A percentile compares a stretch with the other conserved stretches of the same genome.
phyloP scores from a whole-genome alignment of 2,797 vertebrate species.

The Leucoraja ocellata region DNA sequence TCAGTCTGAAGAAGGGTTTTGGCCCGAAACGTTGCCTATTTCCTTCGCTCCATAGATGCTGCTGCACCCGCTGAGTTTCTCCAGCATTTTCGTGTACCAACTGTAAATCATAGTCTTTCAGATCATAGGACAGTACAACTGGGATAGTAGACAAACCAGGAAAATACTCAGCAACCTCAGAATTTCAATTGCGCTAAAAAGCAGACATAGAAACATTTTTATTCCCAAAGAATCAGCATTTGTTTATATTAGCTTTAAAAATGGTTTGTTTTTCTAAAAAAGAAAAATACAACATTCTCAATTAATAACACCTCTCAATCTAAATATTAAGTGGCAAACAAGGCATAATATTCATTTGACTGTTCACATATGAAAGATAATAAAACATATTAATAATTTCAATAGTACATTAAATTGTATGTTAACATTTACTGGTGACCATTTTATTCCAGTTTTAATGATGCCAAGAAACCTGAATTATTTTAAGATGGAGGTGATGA shows the following conservation, averaged over 20 bases:
- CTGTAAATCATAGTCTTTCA: no score
- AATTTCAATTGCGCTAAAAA: neutral
- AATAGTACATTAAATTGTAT: neutral
- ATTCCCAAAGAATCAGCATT: neutral
- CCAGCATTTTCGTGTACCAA: no score
- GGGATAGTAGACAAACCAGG: neutral
- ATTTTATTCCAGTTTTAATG: neutral
- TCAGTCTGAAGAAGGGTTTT: no score
- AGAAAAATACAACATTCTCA: neutral
- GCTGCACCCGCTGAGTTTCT: no score
- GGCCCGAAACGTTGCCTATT: no score
- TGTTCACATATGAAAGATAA: neutral
- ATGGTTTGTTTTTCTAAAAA: neutral
- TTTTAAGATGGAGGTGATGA: neutral
- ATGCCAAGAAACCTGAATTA: neutral
- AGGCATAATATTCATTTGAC: neutral
- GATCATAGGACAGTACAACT: neutral
- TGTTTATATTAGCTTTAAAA: neutral
- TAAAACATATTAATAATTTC: neutral
- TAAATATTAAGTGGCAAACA: neutral
- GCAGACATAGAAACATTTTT: neutral
- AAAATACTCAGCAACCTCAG: neutral
- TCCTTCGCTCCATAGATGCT: no score
- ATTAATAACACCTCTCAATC: neutral
- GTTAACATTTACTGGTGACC: neutral